A percentile compares a stretch with the other conserved stretches of the same genome.
Conservation (phyloP, 2,888 invertebrate genomes). For the Sepiola atlantica region DNA sequence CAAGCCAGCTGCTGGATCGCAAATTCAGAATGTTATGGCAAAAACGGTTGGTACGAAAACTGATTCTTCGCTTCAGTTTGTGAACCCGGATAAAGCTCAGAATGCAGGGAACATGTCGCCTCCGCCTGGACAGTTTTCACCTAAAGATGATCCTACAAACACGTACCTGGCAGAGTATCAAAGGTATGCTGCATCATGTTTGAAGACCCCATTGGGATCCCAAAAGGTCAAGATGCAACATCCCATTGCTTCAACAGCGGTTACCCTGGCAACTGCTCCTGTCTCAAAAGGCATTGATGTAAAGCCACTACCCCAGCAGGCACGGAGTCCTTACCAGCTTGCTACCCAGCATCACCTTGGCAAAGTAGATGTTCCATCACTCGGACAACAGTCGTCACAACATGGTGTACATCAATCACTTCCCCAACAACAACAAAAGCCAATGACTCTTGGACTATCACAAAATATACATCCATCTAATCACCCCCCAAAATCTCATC, state of each 20-base stretch:
- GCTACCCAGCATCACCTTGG: background rate
- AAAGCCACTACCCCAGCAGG: background rate
- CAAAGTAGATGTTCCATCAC: constrained; percentile 37
- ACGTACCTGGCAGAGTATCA: constrained; percentile 46
- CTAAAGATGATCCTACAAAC: constrained; percentile 38
- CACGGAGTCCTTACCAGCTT: constrained; percentile 38
- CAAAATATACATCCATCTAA: constrained; percentile 32
- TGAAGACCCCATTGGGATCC: background rate
- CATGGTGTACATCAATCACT: constrained; percentile 32
- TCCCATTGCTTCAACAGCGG: background rate
- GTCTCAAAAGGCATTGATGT: constrained; percentile 21
- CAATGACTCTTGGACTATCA: constrained; percentile 33
- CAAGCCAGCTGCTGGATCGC: background rate
- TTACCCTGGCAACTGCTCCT: background rate
- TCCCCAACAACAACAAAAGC: background rate
- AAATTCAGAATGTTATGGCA: background rate
- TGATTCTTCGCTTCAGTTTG: background rate
- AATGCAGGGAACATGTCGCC: background rate
- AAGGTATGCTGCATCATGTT: constrained; percentile 46
- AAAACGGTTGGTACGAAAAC: background rate
- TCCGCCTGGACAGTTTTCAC: constrained; percentile 19
- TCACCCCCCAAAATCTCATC: background rate
- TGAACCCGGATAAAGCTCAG: background rate
- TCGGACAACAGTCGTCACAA: background rate
- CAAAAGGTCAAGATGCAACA: background rate